phyloP scores from a whole-genome alignment of 1,140 invertebrate species.

The Rhizoglyphus robini region DNA sequence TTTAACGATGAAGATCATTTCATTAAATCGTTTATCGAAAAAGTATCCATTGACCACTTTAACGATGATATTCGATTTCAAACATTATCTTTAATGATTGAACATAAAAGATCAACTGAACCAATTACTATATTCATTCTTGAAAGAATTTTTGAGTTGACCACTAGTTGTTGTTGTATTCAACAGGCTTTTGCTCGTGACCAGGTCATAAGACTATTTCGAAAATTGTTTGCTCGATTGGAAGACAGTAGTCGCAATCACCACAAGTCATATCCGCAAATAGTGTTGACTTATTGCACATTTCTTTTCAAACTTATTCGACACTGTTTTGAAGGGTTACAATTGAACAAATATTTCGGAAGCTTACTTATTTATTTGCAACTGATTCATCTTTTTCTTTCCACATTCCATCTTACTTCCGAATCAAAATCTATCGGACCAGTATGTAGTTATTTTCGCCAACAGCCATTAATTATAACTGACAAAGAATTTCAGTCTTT shows the following conservation, averaged over 20 bases:
- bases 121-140: background rate
- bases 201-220: background rate
- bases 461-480: background rate
- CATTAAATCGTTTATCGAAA: background rate
- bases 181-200: constrained; percentile 1
- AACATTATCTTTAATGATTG: background rate
- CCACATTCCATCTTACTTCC: background rate
- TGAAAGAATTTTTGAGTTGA: background rate
- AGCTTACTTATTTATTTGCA: background rate
- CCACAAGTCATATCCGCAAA: background rate
- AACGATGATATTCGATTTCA: background rate
- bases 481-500: background rate
- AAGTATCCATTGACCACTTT: background rate
- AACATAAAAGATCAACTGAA: background rate
- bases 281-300: background rate
- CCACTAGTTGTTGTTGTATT: background rate
- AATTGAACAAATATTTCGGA: background rate
- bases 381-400: background rate
- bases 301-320: background rate
- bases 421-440: background rate
- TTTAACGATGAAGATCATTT: background rate
- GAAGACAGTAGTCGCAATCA: background rate
- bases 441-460: too few relatives aligned
- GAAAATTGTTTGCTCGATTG: background rate
- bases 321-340: background rate